These are phyloP conservation scores for Leucophora obtusa DNA, from an alignment of 2,888 invertebrate genomes.

Conservation along the genomic window DNA sequence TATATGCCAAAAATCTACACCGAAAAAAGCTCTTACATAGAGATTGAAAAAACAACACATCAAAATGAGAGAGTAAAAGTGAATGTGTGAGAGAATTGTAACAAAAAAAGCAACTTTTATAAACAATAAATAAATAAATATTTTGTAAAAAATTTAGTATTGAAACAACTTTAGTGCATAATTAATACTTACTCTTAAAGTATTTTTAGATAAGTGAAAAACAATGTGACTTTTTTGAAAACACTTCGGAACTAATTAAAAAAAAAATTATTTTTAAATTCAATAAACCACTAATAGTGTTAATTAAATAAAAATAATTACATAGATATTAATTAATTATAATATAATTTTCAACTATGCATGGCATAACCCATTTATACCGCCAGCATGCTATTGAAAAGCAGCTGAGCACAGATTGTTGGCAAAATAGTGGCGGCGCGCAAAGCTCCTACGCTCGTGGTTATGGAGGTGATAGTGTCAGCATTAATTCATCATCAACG, in stretches of 20 bases:
- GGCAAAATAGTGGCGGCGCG: conserved; percentile 71
- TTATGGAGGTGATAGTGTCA: conserved; percentile 67
- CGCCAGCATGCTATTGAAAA: conserved; percentile 79
- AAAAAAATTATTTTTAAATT: conserved; percentile 40
- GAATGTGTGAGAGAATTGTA: neutral
- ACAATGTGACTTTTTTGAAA: conserved; percentile 57
- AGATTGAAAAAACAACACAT: conserved; percentile 3
- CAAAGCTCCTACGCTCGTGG: conserved; percentile 63
- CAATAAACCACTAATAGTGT: conserved; percentile 22
- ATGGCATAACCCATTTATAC: conserved; percentile 78
- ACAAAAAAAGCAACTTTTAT: conserved; percentile 12
- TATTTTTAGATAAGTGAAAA: conserved; percentile 22
- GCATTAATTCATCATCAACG: conserved; percentile 65
- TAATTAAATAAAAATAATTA: conserved; percentile 12
- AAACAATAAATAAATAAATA: conserved; percentile 11
- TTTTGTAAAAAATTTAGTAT: conserved; percentile 37
- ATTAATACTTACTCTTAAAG: neutral
- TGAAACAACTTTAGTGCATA: conserved; percentile 29
- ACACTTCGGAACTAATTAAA: conserved; percentile 28
- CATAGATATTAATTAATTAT: conserved; percentile 16
- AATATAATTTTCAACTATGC: conserved; percentile 71
- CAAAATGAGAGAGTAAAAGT: conserved; percentile 5
- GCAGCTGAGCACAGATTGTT: conserved; percentile 80
- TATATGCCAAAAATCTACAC: conserved; percentile 35
- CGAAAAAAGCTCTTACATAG: neutral